Percentiles rank a stretch among this genome's conserved stretches.
These are phyloP conservation scores for Esperia sulphurella DNA, from an alignment of 2,888 invertebrate species.

Conservation along the genomic window DNA sequence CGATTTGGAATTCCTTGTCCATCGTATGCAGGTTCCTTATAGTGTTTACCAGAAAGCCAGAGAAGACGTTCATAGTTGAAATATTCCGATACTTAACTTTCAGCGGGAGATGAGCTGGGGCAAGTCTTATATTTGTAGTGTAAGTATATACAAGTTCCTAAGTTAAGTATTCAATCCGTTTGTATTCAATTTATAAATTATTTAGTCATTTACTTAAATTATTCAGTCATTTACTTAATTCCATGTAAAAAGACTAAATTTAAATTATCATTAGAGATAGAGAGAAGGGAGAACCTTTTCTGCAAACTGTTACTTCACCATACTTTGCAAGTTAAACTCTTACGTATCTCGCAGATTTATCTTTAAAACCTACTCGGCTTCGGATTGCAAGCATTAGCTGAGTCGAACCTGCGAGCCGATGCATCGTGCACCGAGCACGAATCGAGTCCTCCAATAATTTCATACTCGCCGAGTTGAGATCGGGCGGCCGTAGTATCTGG, in stretches of 20 bases:
- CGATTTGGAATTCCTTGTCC: too few species aligned
- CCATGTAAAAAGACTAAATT: slow-evolving; percentile 4
- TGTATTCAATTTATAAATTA: too few species aligned
- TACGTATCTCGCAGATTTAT: slow-evolving; percentile 63
- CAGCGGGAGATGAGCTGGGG: too few species aligned
- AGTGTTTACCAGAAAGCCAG: too few species aligned
- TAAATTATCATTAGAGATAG: slow-evolving; percentile 16
- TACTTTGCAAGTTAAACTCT: slow-evolving; percentile 35
- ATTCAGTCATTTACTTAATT: too few species aligned
- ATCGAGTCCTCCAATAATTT: slow-evolving; percentile 74
- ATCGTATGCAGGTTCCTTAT: too few species aligned
- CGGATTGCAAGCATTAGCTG: slow-evolving; percentile 55
- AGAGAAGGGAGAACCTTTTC: slow-evolving; percentile 24
- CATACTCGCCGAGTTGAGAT: slow-evolving; percentile 48
- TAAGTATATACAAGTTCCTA: too few species aligned
- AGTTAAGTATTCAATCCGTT: too few species aligned
- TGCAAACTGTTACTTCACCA: slow-evolving; percentile 34
- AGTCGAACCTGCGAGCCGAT: slow-evolving; percentile 49
- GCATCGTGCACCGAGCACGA: slow-evolving; percentile 74
- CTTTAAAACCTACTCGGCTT: slow-evolving; percentile 60
- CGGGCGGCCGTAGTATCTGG: slow-evolving; percentile 49
- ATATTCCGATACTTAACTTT: too few species aligned
- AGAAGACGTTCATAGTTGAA: too few species aligned
- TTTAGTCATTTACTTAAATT: too few species aligned
- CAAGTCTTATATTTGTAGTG: too few species aligned